Base-by-base conservation (phyloP, 2,797 vertebrate genomes). In the Diglossa cyanea region DNA sequence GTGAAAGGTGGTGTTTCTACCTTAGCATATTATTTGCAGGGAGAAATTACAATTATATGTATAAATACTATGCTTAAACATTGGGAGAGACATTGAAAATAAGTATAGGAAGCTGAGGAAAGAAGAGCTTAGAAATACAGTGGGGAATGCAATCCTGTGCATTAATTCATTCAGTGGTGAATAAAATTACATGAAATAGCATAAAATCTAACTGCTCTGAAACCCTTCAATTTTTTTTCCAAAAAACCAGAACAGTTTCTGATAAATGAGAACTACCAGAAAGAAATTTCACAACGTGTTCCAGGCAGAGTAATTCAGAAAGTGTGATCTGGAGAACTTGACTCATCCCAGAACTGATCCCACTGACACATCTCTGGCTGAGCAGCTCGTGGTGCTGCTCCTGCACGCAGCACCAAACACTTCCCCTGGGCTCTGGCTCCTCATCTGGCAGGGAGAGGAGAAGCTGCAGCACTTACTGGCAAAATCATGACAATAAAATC, bases 301-400 rank as follows among this genome's bases (percentile, higher is more conserved):
- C 88, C 86, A 72, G 73, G 76, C 70, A 93, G 66, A 97, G 94
- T 96, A 93, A 97, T 96, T 94, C 17, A 84, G 95, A 96, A 68
- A 97, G 45, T 6, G 4, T 75, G 68, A 51, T 81, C 12, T 6
- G 54, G 39, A 35, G 63, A 28, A 63, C 54, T 30, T 97, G 95
- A 97, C 91, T 97, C 95, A 96, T 95, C 66, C 94, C 79, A 78
- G 51, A 95, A 97, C 82, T 3, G 40, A 86, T 91, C 76, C 93
- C 42, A 94, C 40, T 86, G 88, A 94, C 70, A 26, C 72, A 81
- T 74, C 85, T 74, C 87, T 48, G 75, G 87, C 65, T 85, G 86
- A 93, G 72, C 3, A 0, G 47, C 65, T 74, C 3, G 0, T 21
- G 20, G 48, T 1, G 21, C 51, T 44, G 79, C 79, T 88, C 87